phyloP scores from a whole-genome alignment of 2,797 vertebrate genomes.

The Calcarius lapponicus region DNA sequence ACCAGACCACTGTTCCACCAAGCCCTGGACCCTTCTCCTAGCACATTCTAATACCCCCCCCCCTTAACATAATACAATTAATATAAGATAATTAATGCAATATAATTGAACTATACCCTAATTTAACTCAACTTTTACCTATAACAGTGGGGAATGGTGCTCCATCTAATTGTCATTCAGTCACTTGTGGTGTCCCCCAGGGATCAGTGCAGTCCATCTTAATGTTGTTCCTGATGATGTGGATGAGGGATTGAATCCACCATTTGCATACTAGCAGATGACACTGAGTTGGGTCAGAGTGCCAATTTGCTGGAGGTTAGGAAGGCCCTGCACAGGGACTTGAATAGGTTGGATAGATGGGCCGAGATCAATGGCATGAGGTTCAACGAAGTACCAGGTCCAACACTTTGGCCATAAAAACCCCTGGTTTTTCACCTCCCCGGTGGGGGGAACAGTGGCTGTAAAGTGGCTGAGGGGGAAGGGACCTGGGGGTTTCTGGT shows the following conservation, averaged over 20 bases:
- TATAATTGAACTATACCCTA: no score
- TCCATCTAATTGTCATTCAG: background rate
- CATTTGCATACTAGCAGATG: background rate
- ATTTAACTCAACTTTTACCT: no score
- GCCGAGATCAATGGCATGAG: background rate
- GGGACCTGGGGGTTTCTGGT: background rate
- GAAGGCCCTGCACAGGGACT: background rate
- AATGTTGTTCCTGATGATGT: background rate
- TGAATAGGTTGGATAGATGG: background rate
- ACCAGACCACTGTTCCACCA: no score
- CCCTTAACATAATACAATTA: no score
- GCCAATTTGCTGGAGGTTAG: background rate
- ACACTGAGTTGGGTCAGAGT: no score
- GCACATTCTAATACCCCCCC: no score
- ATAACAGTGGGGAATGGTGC: background rate
- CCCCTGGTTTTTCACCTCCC: fast-evolving
- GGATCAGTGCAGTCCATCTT: background rate
- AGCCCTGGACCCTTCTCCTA: no score
- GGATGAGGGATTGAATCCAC: background rate
- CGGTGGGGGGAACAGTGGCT: background rate
- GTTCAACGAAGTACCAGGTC: background rate
- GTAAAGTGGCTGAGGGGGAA: fast-evolving
- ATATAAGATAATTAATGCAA: no score
- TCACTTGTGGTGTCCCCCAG: background rate
- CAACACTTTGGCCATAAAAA: background rate